Percentiles rank a stretch among this genome's conserved stretches.
Conservation (phyloP, 2,113 vertebrate genomes). For the Indri indri region DNA sequence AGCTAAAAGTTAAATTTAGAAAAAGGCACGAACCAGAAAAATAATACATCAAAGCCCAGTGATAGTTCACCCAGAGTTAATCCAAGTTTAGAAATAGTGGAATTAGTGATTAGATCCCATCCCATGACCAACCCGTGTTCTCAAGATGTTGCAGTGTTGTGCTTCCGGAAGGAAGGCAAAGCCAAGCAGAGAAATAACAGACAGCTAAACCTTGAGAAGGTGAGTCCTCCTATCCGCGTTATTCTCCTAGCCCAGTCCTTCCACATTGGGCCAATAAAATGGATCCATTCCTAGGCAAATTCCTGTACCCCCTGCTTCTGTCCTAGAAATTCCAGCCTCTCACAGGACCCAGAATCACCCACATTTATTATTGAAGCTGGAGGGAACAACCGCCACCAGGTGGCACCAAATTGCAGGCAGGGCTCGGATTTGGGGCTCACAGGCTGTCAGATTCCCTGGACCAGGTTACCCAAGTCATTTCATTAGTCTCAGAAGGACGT, state of each 20-base stretch:
- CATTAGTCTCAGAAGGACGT: not conserved
- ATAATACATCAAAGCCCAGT: not conserved
- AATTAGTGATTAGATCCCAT: not conserved
- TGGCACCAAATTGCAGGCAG: conserved; percentile 65
- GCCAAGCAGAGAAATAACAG: not conserved
- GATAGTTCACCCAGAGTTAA: not conserved
- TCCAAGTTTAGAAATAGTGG: not conserved
- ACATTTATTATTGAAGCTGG: not conserved
- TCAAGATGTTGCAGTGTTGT: not conserved
- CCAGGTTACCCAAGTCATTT: not conserved
- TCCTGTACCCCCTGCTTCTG: not conserved
- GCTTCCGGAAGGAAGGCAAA: not conserved
- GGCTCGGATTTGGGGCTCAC: not conserved
- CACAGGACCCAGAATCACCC: not conserved
- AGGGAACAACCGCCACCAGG: conserved; percentile 54
- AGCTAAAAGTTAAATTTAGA: not conserved
- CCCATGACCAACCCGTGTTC: not conserved
- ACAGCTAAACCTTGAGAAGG: not conserved
- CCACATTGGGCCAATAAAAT: not conserved
- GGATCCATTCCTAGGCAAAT: not conserved
- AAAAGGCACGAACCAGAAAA: not conserved
- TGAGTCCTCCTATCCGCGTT: not conserved
- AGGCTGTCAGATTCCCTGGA: not conserved
- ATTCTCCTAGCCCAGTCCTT: not conserved
- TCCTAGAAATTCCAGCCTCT: not conserved